Evolutionary conservation across 2,797 vertebrate species (phyloP), one percentile per base, ranked within the genome.

Genomic region (Enteromius radiatus): DNA sequence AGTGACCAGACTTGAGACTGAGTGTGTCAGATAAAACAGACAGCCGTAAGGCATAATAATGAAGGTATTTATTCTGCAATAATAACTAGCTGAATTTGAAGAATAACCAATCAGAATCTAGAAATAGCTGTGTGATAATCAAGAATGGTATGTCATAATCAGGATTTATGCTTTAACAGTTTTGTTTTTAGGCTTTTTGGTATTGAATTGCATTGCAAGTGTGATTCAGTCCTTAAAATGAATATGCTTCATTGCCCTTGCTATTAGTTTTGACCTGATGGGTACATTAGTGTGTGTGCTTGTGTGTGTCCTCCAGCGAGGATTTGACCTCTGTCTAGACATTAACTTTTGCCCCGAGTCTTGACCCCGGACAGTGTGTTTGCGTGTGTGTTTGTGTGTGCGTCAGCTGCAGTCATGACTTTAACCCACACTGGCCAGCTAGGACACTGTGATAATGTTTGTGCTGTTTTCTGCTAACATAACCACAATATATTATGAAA

Each of bases 371-470:
- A 54, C n/a, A 52, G 70, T 82, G 59, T 75, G 70, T 68, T 63
- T 81, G 73, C 90, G 87, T 45, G 68, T 69, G 70, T 76, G 33
- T 89, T 84, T 86, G 88, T 80, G 3, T 88, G 85, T 52, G 69
- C 7, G 17, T 45, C 43, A 45, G 43, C 33, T 6, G 5, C 38
- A 63, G 52, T 63, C 5, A 8, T 75, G 52, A 56, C 21, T 56
- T 56, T 31, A 56, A 21, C 56, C 38, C 23, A n/a, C 21, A 59
- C 73, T 2, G 33, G 31, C 52, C 14, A 2, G 7, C 41, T 76
- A 28, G 5, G 56, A 63, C 23, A 31, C 15, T 28, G 2, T 5
- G 23, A 31, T 33, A 14, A 47, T 49, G 14, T 8, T 38, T 56
- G 21, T 38, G 31, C 21, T 56, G 10, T 75, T 56, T 56, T 75